phyloP scores from a whole-genome alignment of 2,113 vertebrate genomes.

The Panthera uncia region DNA sequence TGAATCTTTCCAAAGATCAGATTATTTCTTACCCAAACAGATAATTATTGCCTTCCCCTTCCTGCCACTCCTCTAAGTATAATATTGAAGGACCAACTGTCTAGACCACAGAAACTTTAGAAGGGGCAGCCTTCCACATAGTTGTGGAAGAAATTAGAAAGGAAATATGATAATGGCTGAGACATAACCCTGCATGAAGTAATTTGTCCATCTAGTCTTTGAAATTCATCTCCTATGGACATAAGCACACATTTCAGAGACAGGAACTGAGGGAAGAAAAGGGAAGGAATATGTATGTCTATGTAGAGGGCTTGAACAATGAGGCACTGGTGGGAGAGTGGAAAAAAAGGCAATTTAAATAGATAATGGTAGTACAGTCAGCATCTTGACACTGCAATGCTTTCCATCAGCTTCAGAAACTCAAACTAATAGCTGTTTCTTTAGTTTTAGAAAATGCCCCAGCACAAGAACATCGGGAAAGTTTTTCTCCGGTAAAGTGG shows the following conservation, averaged over 20 bases:
- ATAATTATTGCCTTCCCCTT: constrained; percentile 54
- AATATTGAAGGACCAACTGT: constrained; percentile 50
- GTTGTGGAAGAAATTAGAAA: not conserved
- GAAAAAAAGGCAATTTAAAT: not conserved
- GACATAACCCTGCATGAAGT: not conserved
- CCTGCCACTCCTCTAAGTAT: constrained; percentile 35
- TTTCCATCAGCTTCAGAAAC: not conserved
- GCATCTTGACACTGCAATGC: not conserved
- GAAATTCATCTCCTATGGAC: not conserved
- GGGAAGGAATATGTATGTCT: not conserved
- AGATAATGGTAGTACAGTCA: not conserved
- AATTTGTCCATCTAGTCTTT: not conserved
- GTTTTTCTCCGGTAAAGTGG: not conserved
- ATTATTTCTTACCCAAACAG: constrained; percentile 39
- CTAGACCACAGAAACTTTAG: constrained; percentile 44
- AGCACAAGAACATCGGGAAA: not conserved
- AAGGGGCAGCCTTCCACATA: not conserved
- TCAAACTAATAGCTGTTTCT: not conserved
- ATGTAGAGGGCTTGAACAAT: not conserved
- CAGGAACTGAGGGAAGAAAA: not conserved
- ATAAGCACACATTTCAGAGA: not conserved
- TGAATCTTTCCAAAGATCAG: constrained; percentile 51
- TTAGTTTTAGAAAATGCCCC: not conserved
- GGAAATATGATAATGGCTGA: not conserved
- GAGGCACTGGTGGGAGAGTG: not conserved